phyloP scores from a whole-genome alignment of 2,888 invertebrate species.

The Pyrgus malvae region DNA sequence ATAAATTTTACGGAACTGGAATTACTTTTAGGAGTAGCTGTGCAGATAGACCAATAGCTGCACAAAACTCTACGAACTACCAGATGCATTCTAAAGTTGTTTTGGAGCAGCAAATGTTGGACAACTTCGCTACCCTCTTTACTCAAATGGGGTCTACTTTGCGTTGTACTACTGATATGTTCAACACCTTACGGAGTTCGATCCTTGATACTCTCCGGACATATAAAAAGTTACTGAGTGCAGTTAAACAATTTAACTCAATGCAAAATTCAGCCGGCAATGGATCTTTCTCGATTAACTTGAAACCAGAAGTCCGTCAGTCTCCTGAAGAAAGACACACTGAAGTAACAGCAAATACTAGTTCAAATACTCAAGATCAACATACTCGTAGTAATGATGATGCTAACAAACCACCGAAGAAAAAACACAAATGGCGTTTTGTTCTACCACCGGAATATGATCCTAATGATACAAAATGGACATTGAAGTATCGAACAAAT shows the following conservation, averaged over 20 bases:
- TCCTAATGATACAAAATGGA: slow-evolving; percentile 31
- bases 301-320: neutral
- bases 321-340: slow-evolving; percentile 4
- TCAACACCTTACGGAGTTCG: slow-evolving; percentile 11
- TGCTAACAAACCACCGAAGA: neutral
- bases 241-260: slow-evolving; percentile 4
- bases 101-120: slow-evolving; percentile 16
- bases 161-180: slow-evolving; percentile 13
- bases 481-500: slow-evolving; percentile 28
- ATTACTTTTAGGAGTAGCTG: slow-evolving; percentile 4
- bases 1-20: neutral
- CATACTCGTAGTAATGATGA: neutral
- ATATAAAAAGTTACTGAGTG: slow-evolving; percentile 6
- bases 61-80: slow-evolving; percentile 14
- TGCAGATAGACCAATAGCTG: slow-evolving; percentile 7
- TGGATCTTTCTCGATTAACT: neutral
- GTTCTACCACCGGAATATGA: too few relatives aligned
- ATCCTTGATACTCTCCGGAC: slow-evolving; percentile 2
- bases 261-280: neutral
- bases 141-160: slow-evolving; percentile 17
- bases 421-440: slow-evolving; percentile 22
- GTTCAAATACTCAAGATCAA: neutral
- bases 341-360: slow-evolving; percentile 1
- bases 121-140: slow-evolving; percentile 7
- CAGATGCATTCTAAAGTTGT: slow-evolving; percentile 8